Evolutionary conservation across 2,888 invertebrate species (phyloP).

Genomic region (Thumatha senex): DNA sequence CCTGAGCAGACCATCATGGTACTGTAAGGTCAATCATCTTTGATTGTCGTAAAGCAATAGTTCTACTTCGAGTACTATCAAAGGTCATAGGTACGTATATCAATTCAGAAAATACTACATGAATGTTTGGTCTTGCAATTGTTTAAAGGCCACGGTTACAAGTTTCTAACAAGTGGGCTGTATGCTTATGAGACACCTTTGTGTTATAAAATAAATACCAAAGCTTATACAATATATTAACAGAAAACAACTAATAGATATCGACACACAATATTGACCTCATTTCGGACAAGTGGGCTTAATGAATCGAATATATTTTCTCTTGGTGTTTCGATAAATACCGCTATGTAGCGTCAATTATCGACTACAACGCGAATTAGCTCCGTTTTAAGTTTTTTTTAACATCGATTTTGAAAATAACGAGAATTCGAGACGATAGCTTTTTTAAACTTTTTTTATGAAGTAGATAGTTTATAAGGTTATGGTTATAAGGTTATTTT

Average conservation of each 20-base stretch:
- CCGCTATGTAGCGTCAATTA: slow-evolving; percentile 52
- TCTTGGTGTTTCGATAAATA: slow-evolving; percentile 42
- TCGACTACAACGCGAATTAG: slow-evolving; percentile 34
- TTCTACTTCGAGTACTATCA: too few relatives aligned
- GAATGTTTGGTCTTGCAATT: too few relatives aligned
- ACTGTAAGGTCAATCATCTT: too few relatives aligned
- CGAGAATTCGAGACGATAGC: not conserved
- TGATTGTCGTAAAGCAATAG: too few relatives aligned
- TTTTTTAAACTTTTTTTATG: not conserved
- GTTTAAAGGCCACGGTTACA: too few relatives aligned
- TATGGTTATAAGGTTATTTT: too few relatives aligned
- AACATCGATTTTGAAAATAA: not conserved
- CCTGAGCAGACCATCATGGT: too few relatives aligned
- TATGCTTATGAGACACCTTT: too few relatives aligned
- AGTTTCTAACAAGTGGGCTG: too few relatives aligned
- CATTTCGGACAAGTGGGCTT: slow-evolving; percentile 19
- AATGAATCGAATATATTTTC: slow-evolving; percentile 29
- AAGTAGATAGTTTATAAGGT: not conserved
- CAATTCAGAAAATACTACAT: too few relatives aligned
- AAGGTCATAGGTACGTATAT: too few relatives aligned
- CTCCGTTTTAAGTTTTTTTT: slow-evolving; percentile 14
- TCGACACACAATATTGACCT: slow-evolving; percentile 21
- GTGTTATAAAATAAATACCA: too few relatives aligned
- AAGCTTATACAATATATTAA: not conserved
- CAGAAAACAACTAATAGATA: not conserved